A percentile compares a stretch with the other conserved stretches of the same genome.
phyloP scores from a whole-genome alignment of 1,140 invertebrate species.

The Gryllus bimaculatus region DNA sequence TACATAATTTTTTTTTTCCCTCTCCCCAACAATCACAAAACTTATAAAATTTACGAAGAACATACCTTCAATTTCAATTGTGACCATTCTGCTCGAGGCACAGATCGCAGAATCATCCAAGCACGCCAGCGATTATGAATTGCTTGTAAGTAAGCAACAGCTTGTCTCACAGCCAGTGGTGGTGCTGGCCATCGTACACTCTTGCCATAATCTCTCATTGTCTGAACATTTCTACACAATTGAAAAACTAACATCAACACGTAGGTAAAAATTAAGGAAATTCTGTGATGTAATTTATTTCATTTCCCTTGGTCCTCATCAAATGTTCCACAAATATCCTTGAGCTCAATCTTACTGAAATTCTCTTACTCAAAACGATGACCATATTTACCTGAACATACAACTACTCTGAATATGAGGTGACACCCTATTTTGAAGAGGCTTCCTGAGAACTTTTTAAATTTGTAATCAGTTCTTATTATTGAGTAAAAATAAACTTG shows the following conservation, averaged over 20 bases:
- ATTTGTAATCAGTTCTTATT: no score
- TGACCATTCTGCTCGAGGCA: conserved; percentile 77
- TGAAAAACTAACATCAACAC: not conserved
- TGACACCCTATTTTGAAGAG: no score
- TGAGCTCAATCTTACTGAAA: no score
- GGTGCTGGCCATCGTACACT: conserved; percentile 69
- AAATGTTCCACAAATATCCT: not conserved
- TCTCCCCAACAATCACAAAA: no score
- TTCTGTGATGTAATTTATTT: not conserved
- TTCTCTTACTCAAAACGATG: no score
- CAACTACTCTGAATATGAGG: not conserved
- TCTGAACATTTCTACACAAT: conserved; percentile 37
- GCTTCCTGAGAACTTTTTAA: no score
- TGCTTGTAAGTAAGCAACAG: conserved; percentile 48
- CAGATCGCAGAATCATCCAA: conserved; percentile 70
- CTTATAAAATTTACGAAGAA: not conserved
- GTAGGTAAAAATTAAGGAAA: not conserved
- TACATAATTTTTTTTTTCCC: no score
- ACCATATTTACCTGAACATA: no score
- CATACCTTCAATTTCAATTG: conserved; percentile 63
- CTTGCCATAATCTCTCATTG: conserved; percentile 65
- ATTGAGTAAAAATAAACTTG: no score
- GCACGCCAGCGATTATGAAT: conserved; percentile 75
- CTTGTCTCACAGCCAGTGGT: conserved; percentile 51
- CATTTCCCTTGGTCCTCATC: not conserved